phyloP scores from a whole-genome alignment of 2,888 invertebrate species.

The Podotricha telesiphe region DNA sequence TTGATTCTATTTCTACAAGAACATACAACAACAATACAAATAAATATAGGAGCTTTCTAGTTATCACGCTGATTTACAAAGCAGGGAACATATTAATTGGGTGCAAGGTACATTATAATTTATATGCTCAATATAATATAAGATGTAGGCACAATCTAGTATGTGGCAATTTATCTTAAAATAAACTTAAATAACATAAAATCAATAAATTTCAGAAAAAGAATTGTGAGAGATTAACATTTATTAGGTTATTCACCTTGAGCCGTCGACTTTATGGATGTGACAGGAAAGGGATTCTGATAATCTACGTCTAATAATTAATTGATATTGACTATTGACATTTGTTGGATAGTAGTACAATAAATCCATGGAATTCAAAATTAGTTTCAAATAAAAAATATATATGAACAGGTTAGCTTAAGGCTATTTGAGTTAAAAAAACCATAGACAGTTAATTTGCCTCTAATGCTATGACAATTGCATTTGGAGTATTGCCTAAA shows the following conservation, averaged over 20 bases:
- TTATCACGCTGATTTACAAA: not conserved
- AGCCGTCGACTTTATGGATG: not conserved
- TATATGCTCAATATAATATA: not conserved
- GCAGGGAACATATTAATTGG: not conserved
- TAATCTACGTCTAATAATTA: conserved; percentile 3
- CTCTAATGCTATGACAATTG: not conserved
- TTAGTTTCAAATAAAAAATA: not conserved
- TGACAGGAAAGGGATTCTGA: conserved; percentile 8
- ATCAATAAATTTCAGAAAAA: not conserved
- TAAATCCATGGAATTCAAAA: not conserved
- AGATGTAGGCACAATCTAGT: not conserved
- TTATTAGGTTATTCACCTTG: not conserved
- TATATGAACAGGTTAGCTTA: not conserved
- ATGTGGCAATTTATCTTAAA: not conserved
- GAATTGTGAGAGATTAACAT: conserved; percentile 7
- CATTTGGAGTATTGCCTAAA: not conserved
- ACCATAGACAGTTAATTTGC: not conserved
- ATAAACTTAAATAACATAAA: not conserved
- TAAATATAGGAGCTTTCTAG: not conserved
- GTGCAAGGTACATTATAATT: not conserved
- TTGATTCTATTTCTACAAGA: not conserved
- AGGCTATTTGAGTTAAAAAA: not conserved
- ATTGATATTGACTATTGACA: not conserved
- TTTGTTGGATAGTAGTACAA: not conserved
- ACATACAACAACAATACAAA: not conserved